These are phyloP conservation scores for Zoanthus sociatus DNA, from an alignment of 92 coral and sea anemone genomes.

Conservation along the genomic window DNA sequence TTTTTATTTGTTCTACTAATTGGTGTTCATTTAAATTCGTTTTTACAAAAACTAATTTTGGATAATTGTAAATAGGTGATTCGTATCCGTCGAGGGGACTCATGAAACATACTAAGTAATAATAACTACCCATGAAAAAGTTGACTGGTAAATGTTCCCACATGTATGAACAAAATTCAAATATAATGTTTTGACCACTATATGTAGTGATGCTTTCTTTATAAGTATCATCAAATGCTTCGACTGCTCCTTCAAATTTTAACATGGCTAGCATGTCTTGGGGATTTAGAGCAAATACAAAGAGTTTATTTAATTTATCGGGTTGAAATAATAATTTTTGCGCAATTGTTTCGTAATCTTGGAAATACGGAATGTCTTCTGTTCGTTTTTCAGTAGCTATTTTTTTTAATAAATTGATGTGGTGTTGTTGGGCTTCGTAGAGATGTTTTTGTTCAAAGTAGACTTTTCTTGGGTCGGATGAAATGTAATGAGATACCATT, in stretches of 20 bases:
- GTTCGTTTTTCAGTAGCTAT: not conserved
- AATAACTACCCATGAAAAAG: too few relatives aligned
- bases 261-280: conserved; percentile 1
- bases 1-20: not conserved
- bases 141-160: too few relatives aligned
- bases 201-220: not conserved
- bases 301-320: not conserved
- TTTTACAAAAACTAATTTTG: too few relatives aligned
- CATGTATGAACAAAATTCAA: not conserved
- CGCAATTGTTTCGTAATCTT: not conserved
- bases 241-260: not conserved
- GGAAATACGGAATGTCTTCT: not conserved
- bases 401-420: not conserved
- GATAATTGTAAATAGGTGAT: too few relatives aligned
- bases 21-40: not conserved
- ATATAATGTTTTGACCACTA: not conserved
- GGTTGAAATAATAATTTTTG: not conserved
- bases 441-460: not conserved
- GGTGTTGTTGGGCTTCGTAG: not conserved
- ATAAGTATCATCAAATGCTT: not conserved
- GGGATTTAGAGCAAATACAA: not conserved
- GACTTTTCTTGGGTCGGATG: not conserved
- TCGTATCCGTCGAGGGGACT: too few relatives aligned
- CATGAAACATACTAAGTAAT: too few relatives aligned
- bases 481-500: not conserved